Evolutionary conservation across 1,140 invertebrate genomes (phyloP).

Genomic region (Belonocnema kinseyi): DNA sequence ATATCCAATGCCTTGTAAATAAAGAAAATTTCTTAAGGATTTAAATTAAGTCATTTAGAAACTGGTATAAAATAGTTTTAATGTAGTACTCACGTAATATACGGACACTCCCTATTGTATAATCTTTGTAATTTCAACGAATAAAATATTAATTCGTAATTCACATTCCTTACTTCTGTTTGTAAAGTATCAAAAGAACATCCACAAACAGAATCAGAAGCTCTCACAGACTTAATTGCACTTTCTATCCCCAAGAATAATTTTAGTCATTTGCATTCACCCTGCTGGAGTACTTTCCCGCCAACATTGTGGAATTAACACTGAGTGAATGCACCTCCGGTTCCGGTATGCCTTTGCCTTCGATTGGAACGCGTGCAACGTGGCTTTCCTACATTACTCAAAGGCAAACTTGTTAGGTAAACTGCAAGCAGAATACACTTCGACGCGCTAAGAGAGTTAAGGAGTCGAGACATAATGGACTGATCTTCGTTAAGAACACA

Average conservation of each 20-base stretch:
- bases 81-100: no score
- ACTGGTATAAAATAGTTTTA: no score
- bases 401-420: constrained; percentile 24
- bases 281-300: constrained; percentile 1
- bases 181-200: constrained; percentile 12
- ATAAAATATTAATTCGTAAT: background rate
- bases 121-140: background rate
- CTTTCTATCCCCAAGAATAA: constrained; percentile 4
- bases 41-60: no score
- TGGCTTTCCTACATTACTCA: constrained; percentile 14
- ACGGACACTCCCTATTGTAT: background rate
- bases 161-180: background rate
- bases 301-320: constrained; percentile 22
- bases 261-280: background rate
- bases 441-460: constrained; percentile 13
- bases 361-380: constrained; percentile 1
- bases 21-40: no score
- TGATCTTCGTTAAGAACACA: background rate
- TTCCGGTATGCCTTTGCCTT: constrained; percentile 29
- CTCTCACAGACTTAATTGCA: constrained; percentile 14
- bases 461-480: background rate
- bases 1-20: no score
- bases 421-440: constrained; percentile 9
- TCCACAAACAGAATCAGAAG: constrained; percentile 22
- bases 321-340: constrained; percentile 20